A percentile compares a stretch with the other conserved stretches of the same genome.
These are phyloP conservation scores for Acholoe squamosa DNA, from an alignment of 2,888 invertebrate genomes.

Conservation along the genomic window DNA sequence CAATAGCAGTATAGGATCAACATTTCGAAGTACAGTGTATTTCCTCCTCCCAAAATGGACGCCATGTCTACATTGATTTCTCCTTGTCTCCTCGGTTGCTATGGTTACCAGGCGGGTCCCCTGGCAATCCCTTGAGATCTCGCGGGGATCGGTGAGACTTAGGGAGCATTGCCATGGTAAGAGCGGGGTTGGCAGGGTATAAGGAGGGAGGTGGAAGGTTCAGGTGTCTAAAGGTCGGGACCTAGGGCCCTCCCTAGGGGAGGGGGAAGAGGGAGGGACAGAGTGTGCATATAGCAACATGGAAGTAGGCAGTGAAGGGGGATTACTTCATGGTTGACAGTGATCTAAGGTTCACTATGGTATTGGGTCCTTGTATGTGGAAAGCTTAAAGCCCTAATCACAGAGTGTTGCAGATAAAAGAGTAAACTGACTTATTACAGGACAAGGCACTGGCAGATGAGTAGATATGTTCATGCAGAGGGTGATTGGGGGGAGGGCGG, in stretches of 20 bases:
- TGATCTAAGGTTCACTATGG: no score
- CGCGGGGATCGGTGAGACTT: slow-evolving; percentile 28
- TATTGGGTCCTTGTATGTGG: no score
- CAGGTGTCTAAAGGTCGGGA: slow-evolving; percentile 18
- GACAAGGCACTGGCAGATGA: no score
- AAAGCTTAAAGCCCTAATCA: no score
- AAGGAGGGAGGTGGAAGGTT: neutral
- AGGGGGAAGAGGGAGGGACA: neutral
- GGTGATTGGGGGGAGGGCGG: no score
- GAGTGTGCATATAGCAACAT: no score
- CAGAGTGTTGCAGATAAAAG: no score
- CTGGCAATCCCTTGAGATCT: slow-evolving; percentile 46
- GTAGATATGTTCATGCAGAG: no score
- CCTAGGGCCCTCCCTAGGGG: neutral
- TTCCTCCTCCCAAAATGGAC: slow-evolving; percentile 20
- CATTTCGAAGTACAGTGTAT: neutral
- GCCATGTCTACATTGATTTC: slow-evolving; percentile 9
- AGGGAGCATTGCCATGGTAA: slow-evolving; percentile 4
- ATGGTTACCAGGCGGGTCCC: slow-evolving; percentile 18
- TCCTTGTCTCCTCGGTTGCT: slow-evolving; percentile 30
- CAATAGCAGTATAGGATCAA: neutral
- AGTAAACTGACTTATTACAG: no score
- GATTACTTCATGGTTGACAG: no score
- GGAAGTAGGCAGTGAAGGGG: no score
- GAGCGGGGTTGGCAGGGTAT: neutral